A percentile compares a stretch with the other conserved stretches of the same genome.
These are phyloP conservation scores for Zaprionus africanus DNA, from an alignment of 1,140 invertebrate species.

Conservation along the genomic window DNA sequence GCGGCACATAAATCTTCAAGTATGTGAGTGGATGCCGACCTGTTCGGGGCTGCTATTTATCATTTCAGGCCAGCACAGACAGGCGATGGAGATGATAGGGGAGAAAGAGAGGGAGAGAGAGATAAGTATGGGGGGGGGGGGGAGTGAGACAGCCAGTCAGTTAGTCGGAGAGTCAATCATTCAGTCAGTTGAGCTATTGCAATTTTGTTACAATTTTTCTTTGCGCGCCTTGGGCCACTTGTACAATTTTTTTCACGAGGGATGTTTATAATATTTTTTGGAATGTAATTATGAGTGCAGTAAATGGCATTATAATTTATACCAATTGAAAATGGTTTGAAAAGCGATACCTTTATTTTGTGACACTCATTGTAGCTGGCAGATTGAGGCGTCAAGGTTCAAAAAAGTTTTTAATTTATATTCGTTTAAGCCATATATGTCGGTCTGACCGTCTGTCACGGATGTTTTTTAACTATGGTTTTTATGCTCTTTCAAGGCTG, in stretches of 20 bases:
- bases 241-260: constrained; percentile 50
- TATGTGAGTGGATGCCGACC: constrained; percentile 70
- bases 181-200: constrained; percentile 71
- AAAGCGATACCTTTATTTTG: too few relatives aligned
- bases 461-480: too few relatives aligned
- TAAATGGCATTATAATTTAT: background rate
- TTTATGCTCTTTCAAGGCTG: too few relatives aligned
- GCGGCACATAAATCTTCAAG: constrained; percentile 76
- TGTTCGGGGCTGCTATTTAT: constrained; percentile 72
- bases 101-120: background rate
- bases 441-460: too few relatives aligned
- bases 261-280: background rate
- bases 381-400: too few relatives aligned
- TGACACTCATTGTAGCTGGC: too few relatives aligned
- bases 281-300: background rate
- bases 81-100: background rate
- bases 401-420: too few relatives aligned
- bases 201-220: constrained; percentile 81
- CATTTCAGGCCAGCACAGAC: constrained; percentile 55
- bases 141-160: constrained; percentile 36
- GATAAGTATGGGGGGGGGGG: background rate
- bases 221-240: constrained; percentile 72
- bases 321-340: too few relatives aligned
- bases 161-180: constrained; percentile 52
- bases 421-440: too few relatives aligned